Percentiles rank a stretch among this genome's conserved stretches.
phyloP scores from a whole-genome alignment of 1,140 invertebrate genomes.

The Sycophila sp. region DNA sequence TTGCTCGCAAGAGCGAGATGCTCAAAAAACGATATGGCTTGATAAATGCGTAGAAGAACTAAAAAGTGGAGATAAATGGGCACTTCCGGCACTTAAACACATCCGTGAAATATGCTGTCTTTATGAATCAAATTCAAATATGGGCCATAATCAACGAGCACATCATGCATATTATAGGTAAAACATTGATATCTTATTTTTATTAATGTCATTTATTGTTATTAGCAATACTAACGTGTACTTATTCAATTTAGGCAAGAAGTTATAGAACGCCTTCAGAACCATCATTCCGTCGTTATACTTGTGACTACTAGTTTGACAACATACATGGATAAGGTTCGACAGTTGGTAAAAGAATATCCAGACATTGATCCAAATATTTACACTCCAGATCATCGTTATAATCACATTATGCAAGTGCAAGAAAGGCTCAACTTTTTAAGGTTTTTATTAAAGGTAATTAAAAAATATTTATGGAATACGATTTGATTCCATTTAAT shows the following conservation, averaged over 20 bases:
- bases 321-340: slow-evolving; percentile 89
- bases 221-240: too few species aligned
- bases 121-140: slow-evolving; percentile 85
- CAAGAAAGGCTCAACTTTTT: slow-evolving; percentile 95
- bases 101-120: slow-evolving; percentile 95
- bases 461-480: neutral
- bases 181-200: slow-evolving; percentile 9
- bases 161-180: slow-evolving; percentile 77
- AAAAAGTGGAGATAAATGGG: slow-evolving; percentile 89
- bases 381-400: slow-evolving; percentile 88
- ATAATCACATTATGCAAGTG: slow-evolving; percentile 92
- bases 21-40: slow-evolving; percentile 95
- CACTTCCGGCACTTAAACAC: slow-evolving; percentile 92
- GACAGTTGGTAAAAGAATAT: slow-evolving; percentile 76
- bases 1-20: slow-evolving; percentile 94
- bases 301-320: slow-evolving; percentile 94
- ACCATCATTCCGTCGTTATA: slow-evolving; percentile 91
- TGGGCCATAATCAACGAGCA: slow-evolving; percentile 70
- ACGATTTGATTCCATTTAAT: neutral
- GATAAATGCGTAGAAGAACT: slow-evolving; percentile 96
- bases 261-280: slow-evolving; percentile 92
- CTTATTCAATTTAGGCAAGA: slow-evolving; percentile 71
- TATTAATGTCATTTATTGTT: neutral
- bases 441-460: slow-evolving; percentile 83
- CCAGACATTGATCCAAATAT: slow-evolving; percentile 82